A percentile compares a stretch with the other conserved stretches of the same genome.
Conservation (phyloP, 2,113 vertebrate genomes). For the Megaleporinus macrocephalus region DNA sequence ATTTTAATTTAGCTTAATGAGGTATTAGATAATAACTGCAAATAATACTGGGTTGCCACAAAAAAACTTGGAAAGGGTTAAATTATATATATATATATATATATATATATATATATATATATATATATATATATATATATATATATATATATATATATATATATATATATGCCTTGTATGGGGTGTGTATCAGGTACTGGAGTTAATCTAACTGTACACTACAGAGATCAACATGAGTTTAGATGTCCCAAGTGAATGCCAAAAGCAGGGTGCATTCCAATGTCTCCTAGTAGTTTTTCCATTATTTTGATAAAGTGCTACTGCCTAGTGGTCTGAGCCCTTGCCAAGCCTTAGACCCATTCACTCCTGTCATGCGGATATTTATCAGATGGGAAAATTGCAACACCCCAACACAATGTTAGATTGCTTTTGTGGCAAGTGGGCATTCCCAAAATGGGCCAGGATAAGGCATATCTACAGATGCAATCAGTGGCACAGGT, state of each 20-base stretch:
- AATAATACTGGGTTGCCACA: no score
- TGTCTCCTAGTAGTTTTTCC: slow-evolving; percentile 34
- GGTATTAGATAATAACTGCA: no score
- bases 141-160: no score
- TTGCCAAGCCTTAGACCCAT: slow-evolving; percentile 51
- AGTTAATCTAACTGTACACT: neutral
- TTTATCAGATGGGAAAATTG: slow-evolving; percentile 52
- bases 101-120: no score
- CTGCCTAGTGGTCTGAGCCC: slow-evolving; percentile 31
- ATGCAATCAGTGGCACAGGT: slow-evolving; percentile 30
- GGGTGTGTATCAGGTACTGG: neutral
- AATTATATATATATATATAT: no score
- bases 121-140: no score
- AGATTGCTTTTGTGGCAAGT: slow-evolving; percentile 42
- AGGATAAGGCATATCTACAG: slow-evolving; percentile 28
- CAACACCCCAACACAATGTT: slow-evolving; percentile 44
- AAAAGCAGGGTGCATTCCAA: slow-evolving; percentile 38
- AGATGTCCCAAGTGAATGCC: slow-evolving; percentile 9
- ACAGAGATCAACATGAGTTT: slow-evolving; percentile 3
- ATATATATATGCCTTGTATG: neutral
- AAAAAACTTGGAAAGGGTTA: no score
- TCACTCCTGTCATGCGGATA: slow-evolving; percentile 46
- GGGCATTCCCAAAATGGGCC: slow-evolving; percentile 16
- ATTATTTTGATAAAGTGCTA: slow-evolving; percentile 57
- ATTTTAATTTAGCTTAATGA: no score